Percentiles rank a stretch among this genome's conserved stretches.
Evolutionary conservation across 2,888 invertebrate genomes (phyloP).

Genomic region (Toxonevra muliebris): DNA sequence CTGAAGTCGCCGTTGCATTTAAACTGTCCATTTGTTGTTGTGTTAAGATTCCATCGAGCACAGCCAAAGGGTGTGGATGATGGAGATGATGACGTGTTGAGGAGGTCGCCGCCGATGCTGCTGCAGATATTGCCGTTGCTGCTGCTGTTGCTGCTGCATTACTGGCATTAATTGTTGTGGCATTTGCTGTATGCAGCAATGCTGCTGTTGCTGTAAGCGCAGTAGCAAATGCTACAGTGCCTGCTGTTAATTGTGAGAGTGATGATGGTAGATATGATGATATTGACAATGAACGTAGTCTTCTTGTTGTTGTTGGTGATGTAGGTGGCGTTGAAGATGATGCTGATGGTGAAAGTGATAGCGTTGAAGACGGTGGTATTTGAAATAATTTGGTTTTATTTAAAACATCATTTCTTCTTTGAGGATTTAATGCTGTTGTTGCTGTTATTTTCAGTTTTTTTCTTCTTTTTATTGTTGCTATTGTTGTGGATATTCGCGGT

Average conservation of each 20-base stretch:
- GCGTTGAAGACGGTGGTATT: slow-evolving; percentile 1
- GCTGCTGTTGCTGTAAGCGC: slow-evolving; percentile 10
- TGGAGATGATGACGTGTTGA: slow-evolving; percentile 31
- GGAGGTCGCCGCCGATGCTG: slow-evolving; percentile 26
- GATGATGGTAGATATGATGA: slow-evolving; percentile 45
- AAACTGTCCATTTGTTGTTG: slow-evolving; percentile 33
- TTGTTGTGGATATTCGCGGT: slow-evolving; percentile 3
- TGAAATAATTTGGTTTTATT: too few species aligned
- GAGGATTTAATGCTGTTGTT: neutral
- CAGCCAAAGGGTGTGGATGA: slow-evolving; percentile 39
- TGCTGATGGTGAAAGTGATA: slow-evolving; percentile 11
- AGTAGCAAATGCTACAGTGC: slow-evolving; percentile 21
- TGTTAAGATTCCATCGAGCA: slow-evolving; percentile 41
- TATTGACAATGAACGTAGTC: slow-evolving; percentile 25
- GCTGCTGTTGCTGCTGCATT: slow-evolving; percentile 31
- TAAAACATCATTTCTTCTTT: slow-evolving; percentile 1
- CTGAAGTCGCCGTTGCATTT: slow-evolving; percentile 40
- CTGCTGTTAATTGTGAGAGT: slow-evolving; percentile 22
- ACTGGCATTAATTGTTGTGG: neutral
- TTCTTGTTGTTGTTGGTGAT: slow-evolving; percentile 23
- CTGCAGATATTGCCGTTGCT: slow-evolving; percentile 31
- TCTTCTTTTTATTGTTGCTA: slow-evolving; percentile 25
- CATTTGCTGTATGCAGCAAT: neutral
- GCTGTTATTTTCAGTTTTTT: slow-evolving; percentile 5
- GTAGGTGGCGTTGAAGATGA: slow-evolving; percentile 24